Evolutionary conservation across 2,888 invertebrate genomes (phyloP), one percentile per base, ranked within the genome.

Genomic region (Temnothorax unifasciatus): DNA sequence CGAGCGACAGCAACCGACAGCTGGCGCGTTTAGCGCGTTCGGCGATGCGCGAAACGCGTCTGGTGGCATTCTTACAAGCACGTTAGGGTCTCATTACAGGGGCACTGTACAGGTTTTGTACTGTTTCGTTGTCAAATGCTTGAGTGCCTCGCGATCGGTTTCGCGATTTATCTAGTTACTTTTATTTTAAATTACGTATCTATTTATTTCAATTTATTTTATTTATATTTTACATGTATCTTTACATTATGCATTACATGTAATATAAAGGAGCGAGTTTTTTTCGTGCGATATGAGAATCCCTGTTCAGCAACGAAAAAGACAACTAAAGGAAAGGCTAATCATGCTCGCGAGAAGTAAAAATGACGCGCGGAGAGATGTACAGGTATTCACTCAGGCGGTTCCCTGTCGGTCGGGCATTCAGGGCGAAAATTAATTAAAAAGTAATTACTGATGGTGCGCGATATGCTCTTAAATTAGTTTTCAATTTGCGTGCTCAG

Each of bases 1-100:
- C 74, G 88, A 85, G 66, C 82, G 87, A 86, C 82, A 83, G 83
- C 63, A 54, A 89, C 88, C 90, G 82, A 90, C 92, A 91, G 92
- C 92, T 91, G 92, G 86, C 86, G 88, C 88, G 90, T 91, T 92
- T 91, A 92, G 91, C 91, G 91, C 89, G 90, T 90, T 88, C 90
- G 92, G 61, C 89, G 92, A 90, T 91, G 92, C 92, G 92, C 90
- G 90, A 93, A 93, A 92, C 91, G 92, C 92, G 92, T 89, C 90
- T 92, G 92, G 91, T 92, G 89, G 92, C 92, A 92, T 93, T 92
- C 91, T 92, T 92, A 89, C 89, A 83, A 89, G 91, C 89, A 90
- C 90, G 88, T 90, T 87, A 91, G 88, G 88, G 85, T 88, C 91
- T 92, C 92, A 91, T 93, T 92, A 92, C 90, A 83, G 88, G 90